These are phyloP conservation scores for Pseudobourletiella spinata DNA, from an alignment of 1,140 invertebrate genomes.

Conservation along the genomic window DNA sequence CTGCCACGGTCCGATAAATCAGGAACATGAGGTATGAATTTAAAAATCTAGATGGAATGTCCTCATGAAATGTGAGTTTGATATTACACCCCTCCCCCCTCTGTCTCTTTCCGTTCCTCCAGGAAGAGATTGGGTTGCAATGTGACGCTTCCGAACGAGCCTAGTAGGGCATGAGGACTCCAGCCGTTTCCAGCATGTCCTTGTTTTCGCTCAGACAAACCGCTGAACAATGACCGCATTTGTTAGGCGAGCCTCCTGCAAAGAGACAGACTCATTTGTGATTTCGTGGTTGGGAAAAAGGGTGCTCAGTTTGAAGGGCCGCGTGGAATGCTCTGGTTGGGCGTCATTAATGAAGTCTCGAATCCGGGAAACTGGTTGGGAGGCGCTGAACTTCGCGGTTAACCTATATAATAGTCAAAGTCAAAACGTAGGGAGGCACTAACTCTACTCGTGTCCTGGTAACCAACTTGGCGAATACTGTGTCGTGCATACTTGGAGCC, in stretches of 20 bases:
- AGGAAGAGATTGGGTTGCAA: too few species aligned
- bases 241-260: conserved; percentile 71
- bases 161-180: too few species aligned
- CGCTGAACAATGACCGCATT: conserved; percentile 77
- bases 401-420: not conserved
- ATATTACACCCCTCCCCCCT: too few species aligned
- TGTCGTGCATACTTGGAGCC: conserved; percentile 43
- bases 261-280: conserved; percentile 58
- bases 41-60: too few species aligned
- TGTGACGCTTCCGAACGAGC: too few species aligned
- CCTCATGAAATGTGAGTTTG: too few species aligned
- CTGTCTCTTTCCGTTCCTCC: too few species aligned
- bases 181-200: too few species aligned
- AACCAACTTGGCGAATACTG: too few species aligned
- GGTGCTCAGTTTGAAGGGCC: conserved; percentile 66
- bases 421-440: not conserved
- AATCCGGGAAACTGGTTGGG: conserved; percentile 42
- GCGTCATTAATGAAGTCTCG: conserved; percentile 40
- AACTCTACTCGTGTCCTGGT: too few species aligned
- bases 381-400: not conserved
- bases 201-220: not conserved
- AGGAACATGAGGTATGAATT: too few species aligned
- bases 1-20: too few species aligned
- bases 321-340: conserved; percentile 66
- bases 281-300: conserved; percentile 82